Evolutionary conservation across 2,113 vertebrate genomes (phyloP), one percentile per base, ranked within the genome.

Genomic region (Xerus inauris): DNA sequence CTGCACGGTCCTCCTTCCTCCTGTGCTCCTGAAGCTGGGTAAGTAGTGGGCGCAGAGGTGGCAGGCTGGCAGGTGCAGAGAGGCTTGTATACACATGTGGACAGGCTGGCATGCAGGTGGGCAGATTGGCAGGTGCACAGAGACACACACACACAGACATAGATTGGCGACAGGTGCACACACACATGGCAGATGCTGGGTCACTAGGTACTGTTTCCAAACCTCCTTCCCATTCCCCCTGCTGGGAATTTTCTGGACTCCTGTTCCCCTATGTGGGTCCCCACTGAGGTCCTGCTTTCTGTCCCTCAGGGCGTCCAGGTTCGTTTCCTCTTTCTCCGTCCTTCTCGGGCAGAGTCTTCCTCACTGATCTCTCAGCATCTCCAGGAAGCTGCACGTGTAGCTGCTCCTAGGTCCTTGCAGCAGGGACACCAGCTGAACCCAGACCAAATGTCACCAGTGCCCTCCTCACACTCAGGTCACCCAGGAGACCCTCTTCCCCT

Each of bases 231-330:
- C 5, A 19, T 65, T 11, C 13, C 14, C 64, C 19, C 47, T 54
- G 32, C 47, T 79, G 76, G 19, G 17, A 57, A 3, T 19, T n/a
- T 54, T 22, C 47, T n/a, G 76, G 47, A n/a, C 30, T 11, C 26
- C 26, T 20, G 1, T 16, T 20, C 8, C 1, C 2, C 17, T 6
- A n/a, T n/a, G 17, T 32, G 8, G 45, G 32, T 5, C 49, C 45
- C 75, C 75, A 47, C 30, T 8, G 8, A 20, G 7, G 22, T 6
- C 22, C 77, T 38, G 2, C 10, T 13, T 38, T 24, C 13, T 38
- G 35, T 14, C 12, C 75, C 7, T 22, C 20, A 47, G 45, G 45
- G 45, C 45, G 8, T 47, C 45, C 45, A 47, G 8, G 45, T 14
- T 24, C 35, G n/a, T 28, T 40, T 81, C 14, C 3, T 81, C n/a